Evolutionary conservation across 2,797 vertebrate species (phyloP).

Genomic region (Silurus lanzhouensis): DNA sequence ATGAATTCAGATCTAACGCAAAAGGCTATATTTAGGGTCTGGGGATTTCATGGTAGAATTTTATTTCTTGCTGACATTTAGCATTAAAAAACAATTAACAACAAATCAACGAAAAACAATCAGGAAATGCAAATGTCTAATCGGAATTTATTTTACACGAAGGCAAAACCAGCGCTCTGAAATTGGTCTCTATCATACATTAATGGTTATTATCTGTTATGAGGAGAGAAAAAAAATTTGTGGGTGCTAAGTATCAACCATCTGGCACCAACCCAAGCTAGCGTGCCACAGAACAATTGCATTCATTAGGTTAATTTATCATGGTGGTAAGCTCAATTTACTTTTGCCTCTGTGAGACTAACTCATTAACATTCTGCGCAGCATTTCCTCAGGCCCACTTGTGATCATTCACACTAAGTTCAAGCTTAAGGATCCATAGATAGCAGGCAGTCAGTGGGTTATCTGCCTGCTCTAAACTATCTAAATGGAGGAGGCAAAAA

Average conservation of each 20-base stretch:
- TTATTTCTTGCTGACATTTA: slow-evolving; percentile 15
- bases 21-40: slow-evolving; percentile 8
- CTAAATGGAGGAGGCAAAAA: slow-evolving; percentile 56
- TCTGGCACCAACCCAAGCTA: slow-evolving; percentile 78
- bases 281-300: slow-evolving; percentile 77
- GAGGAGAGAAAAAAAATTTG: slow-evolving; percentile 58
- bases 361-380: slow-evolving; percentile 78
- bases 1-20: slow-evolving; percentile 4
- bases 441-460: slow-evolving; percentile 45
- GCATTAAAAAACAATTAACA: slow-evolving; percentile 18
- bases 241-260: slow-evolving; percentile 71
- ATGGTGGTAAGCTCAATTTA: slow-evolving; percentile 82
- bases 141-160: slow-evolving; percentile 27
- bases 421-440: slow-evolving; percentile 56
- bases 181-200: slow-evolving; percentile 47
- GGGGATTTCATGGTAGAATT: slow-evolving; percentile 17
- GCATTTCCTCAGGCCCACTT: slow-evolving; percentile 73
- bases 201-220: slow-evolving; percentile 55
- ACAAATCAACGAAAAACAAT: slow-evolving; percentile 37
- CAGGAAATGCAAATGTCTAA: slow-evolving; percentile 35
- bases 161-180: slow-evolving; percentile 34
- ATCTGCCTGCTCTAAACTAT: slow-evolving; percentile 45
- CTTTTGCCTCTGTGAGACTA: slow-evolving; percentile 73
- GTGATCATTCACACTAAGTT: slow-evolving; percentile 72
- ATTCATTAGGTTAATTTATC: slow-evolving; percentile 83